Base-by-base conservation (phyloP, 2,113 vertebrate species). In the Oryzias melastigma region DNA sequence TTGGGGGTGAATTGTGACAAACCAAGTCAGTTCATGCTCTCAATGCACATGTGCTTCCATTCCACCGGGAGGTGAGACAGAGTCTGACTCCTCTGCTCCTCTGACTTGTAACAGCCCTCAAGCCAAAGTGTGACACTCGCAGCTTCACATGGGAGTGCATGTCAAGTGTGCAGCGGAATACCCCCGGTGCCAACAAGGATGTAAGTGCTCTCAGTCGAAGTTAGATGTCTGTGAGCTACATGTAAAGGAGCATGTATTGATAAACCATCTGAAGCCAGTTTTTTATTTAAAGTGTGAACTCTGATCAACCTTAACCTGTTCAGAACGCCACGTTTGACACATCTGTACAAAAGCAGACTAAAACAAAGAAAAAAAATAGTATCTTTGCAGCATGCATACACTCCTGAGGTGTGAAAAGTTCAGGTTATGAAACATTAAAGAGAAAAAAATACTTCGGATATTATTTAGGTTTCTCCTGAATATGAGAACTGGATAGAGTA, bases 71-170 rank as follows among this genome's bases (percentile, higher is more conserved):
- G 47, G 18, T 17, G 15, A 75, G 77, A 57, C 53, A 75, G 65
- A 70, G 42, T 61, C 62, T 44, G 57, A 60, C 62, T 80, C 74
- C 47, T 55, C 24, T n/a, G 64, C 62, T 73, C 19, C 61, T 54
- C 65, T 52, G 46, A 65, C 70, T 58, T 29, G 41, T 60, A 62
- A 52, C 61, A 73, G 79, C 77, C 85, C 85, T 67, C 62, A 47
- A 77, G 85, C 77, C 80, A 71, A 46, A 74, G 68, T 77, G 83
- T 78, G 83, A 85, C 80, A 71, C 62, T 18, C 15, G 75, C 58
- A 58, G 47, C 53, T 61, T 72, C 86, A 69, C 58, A 73, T 69
- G 83, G 79, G 75, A 85, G 50, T 50, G 65, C 77, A 63, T 80
- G 71, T 84, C 81, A 82, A 75, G 62, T 73, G 70, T 75, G 68